Evolutionary conservation across 92 coral and sea anemone genomes (phyloP), one percentile per base, ranked within the genome.

Genomic region (Zoanthus sociatus): DNA sequence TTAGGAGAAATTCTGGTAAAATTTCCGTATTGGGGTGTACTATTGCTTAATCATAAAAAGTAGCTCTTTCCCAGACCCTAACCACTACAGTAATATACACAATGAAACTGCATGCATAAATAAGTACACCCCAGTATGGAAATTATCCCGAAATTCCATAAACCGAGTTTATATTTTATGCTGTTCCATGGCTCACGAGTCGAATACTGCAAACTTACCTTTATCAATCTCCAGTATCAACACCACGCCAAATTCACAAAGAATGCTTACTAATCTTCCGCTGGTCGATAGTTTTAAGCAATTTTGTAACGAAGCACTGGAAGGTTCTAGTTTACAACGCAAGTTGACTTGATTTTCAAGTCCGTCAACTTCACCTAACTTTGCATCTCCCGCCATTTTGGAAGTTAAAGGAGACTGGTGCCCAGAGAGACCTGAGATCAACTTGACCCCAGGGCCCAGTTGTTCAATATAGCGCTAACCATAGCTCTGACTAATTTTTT

Each of bases 361-460:
- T 20, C 48, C 73, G 7, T 15, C 84, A 6, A n/a, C 12, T n/a
- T 61, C 72, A 7, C 63, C 10, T 32, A 63, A 64, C 84, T 79
- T 79, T 50, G 84, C 84, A 45, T 63, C 73, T 79, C 74, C 84
- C 84, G 84, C 84, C 84, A 79, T 79, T 79, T 79, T 79, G 56
- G 46, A 50, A 17, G 6, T 6, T 21, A 26, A 50, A 37, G 30
- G 55, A 33, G 68, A 13, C 69, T 77, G 82, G 50, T 55, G 68
- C 67, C 48, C 17, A 32, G 45, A 15, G 1, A 17, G n/a, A 16
- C n/a, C 69, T 33, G 31, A 30, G 0, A 1, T 7, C 4, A 7
- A 26, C 74, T 37, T 70, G 79, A 9, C 21, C 79, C 58, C 78
- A 74, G 78, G 78, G 21, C 0, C 26, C 30, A 20, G 32, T 14